Conservation (phyloP, 2,113 vertebrate species). For the Gambusia affinis region DNA sequence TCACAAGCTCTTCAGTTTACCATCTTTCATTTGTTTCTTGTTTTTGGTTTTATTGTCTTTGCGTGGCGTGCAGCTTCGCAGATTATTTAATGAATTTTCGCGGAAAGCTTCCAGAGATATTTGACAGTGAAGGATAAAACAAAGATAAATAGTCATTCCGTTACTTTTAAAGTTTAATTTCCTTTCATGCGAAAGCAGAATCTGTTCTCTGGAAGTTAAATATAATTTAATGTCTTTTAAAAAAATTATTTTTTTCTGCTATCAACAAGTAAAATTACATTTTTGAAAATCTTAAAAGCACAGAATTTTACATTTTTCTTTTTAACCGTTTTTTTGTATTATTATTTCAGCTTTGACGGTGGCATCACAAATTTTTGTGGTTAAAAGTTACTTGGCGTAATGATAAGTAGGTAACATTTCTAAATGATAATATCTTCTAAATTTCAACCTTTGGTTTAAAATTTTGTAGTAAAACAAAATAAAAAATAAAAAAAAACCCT, state of each 20-base stretch:
- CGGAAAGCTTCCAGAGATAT: background rate
- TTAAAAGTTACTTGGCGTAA: constrained; percentile 31
- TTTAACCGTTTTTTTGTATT: constrained; percentile 6
- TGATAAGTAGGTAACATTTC: background rate
- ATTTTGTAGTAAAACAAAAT: constrained; percentile 7
- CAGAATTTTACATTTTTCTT: constrained; percentile 31
- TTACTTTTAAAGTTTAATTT: constrained; percentile 29
- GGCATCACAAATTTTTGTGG: constrained; percentile 37
- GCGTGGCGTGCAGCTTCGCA: background rate
- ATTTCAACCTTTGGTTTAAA: constrained; percentile 33
- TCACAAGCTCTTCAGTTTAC: background rate
- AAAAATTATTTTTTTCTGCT: constrained; percentile 23
- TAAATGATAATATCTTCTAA: constrained; percentile 21
- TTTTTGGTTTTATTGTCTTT: background rate
- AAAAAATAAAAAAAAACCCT: constrained; percentile 6
- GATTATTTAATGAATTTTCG: constrained; percentile 15
- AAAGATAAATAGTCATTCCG: background rate
- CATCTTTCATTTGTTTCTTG: background rate
- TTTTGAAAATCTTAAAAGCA: constrained; percentile 47
- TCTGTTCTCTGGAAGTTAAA: constrained; percentile 6
- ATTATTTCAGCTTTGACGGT: constrained; percentile 29
- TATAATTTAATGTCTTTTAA: background rate
- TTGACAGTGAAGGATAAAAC: background rate
- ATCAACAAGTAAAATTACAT: constrained; percentile 18
- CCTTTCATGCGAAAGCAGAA: constrained; percentile 11